A percentile compares a stretch with the other conserved stretches of the same genome.
Conservation (phyloP, 2,888 invertebrate species). For the Microlaimidae sp. region DNA sequence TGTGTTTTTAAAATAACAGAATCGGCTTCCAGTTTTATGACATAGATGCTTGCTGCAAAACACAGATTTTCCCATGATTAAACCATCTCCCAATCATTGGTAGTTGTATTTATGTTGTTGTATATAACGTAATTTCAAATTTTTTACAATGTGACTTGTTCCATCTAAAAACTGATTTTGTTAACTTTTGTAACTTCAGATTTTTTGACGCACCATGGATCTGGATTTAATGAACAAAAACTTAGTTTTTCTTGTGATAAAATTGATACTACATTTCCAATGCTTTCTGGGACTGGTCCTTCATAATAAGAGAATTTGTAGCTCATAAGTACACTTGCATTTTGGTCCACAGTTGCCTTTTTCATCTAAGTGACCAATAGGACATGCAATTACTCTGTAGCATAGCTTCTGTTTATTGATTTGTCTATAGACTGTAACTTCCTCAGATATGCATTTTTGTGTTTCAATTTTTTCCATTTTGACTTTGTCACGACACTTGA, state of each 20-base stretch:
- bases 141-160: not conserved
- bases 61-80: not conserved
- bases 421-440: too few relatives aligned
- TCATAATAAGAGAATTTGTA: not conserved
- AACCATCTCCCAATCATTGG: conserved; percentile 3
- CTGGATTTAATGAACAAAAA: not conserved
- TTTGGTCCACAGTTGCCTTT: too few relatives aligned
- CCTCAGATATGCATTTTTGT: not conserved
- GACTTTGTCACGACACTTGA: not conserved
- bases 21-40: too few relatives aligned
- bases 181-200: not conserved
- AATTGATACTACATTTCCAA: too few relatives aligned
- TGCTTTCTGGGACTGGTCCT: too few relatives aligned
- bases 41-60: not conserved
- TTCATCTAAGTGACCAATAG: not conserved
- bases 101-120: not conserved
- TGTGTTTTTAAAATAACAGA: too few relatives aligned
- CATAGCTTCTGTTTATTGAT: not conserved
- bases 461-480: not conserved
- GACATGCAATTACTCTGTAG: not conserved
- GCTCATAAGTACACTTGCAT: not conserved
- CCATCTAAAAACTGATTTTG: not conserved
- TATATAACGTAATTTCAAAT: not conserved
- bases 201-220: not conserved
- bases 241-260: too few relatives aligned